Conservation (phyloP, 2,797 vertebrate genomes). For the Pelobates cultripes region DNA sequence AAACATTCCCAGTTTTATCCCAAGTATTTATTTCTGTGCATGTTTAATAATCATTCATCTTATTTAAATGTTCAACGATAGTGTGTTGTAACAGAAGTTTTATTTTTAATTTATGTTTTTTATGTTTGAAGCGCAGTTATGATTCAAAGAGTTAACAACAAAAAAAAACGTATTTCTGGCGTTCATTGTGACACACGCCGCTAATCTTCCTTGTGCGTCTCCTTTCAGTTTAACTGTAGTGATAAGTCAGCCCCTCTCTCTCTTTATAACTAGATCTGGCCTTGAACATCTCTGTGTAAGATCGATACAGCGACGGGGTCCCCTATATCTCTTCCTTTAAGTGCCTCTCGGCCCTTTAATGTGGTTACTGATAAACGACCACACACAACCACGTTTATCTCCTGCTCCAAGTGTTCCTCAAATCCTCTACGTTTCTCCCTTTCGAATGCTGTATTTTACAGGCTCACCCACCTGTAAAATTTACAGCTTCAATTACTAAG, state of each 20-base stretch:
- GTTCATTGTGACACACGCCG: background rate
- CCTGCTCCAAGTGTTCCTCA: slow-evolving; percentile 43
- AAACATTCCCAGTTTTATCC: too few relatives aligned
- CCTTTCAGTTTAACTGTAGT: slow-evolving; percentile 37
- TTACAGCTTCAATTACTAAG: slow-evolving; percentile 11
- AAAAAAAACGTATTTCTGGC: slow-evolving; percentile 1
- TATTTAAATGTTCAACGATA: too few relatives aligned
- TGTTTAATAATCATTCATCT: too few relatives aligned
- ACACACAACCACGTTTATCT: slow-evolving; percentile 44
- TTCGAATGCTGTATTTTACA: slow-evolving; percentile 20
- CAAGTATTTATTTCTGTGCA: too few relatives aligned
- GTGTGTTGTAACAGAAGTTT: too few relatives aligned
- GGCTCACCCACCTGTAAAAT: slow-evolving; percentile 32
- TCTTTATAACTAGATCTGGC: slow-evolving; percentile 49
- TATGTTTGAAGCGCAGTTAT: too few relatives aligned
- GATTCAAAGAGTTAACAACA: background rate
- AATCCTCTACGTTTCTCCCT: slow-evolving; percentile 8
- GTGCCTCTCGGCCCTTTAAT: slow-evolving; percentile 45
- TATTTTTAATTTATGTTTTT: too few relatives aligned
- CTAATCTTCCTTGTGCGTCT: slow-evolving; percentile 24
- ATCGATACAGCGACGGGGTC: slow-evolving; percentile 48
- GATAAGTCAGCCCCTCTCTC: slow-evolving; percentile 48
- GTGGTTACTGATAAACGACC: slow-evolving; percentile 45
- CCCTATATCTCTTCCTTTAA: slow-evolving; percentile 54
- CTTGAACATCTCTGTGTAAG: slow-evolving; percentile 49